These are phyloP conservation scores for Eidolon dupreanum DNA, from an alignment of 2,797 vertebrate species.

Conservation along the genomic window DNA sequence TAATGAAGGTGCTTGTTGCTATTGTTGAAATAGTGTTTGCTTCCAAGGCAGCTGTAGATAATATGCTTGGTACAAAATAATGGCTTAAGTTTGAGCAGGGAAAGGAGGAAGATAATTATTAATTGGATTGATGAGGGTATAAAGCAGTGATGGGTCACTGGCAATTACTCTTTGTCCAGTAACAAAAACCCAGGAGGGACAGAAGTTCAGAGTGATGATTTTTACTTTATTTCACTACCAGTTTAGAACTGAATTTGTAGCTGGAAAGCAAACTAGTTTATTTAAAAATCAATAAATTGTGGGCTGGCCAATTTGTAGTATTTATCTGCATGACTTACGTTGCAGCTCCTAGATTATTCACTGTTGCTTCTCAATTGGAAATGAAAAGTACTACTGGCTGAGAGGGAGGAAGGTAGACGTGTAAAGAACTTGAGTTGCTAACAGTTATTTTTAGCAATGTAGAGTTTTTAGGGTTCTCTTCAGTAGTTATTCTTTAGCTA, in stretches of 20 bases:
- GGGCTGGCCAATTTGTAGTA: conserved; percentile 66
- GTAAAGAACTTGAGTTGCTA: not conserved
- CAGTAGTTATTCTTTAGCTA: not conserved
- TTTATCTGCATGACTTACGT: conserved; percentile 75
- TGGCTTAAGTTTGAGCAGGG: not conserved
- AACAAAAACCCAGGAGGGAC: conserved; percentile 47
- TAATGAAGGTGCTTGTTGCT: conserved; percentile 69
- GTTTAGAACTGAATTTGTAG: conserved; percentile 54
- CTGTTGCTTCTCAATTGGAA: conserved; percentile 70
- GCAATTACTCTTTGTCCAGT: conserved; percentile 60
- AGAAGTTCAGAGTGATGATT: conserved; percentile 62
- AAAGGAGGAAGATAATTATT: conserved; percentile 20
- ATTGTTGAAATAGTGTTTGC: conserved; percentile 10
- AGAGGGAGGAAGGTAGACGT: not conserved
- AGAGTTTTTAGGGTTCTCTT: not conserved
- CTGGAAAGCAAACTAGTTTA: conserved; percentile 66
- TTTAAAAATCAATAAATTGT: conserved; percentile 74
- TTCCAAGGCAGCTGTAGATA: conserved; percentile 61
- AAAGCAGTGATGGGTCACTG: conserved; percentile 53
- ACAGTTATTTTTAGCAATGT: not conserved
- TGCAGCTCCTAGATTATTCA: conserved; percentile 60
- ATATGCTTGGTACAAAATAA: conserved; percentile 44
- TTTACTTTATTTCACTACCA: conserved; percentile 60
- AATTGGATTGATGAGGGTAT: conserved; percentile 65
- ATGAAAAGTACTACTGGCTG: not conserved